Percentiles rank a stretch among this genome's conserved stretches.
Evolutionary conservation across 2,113 vertebrate genomes (phyloP).

Genomic region (Nicator chloris): DNA sequence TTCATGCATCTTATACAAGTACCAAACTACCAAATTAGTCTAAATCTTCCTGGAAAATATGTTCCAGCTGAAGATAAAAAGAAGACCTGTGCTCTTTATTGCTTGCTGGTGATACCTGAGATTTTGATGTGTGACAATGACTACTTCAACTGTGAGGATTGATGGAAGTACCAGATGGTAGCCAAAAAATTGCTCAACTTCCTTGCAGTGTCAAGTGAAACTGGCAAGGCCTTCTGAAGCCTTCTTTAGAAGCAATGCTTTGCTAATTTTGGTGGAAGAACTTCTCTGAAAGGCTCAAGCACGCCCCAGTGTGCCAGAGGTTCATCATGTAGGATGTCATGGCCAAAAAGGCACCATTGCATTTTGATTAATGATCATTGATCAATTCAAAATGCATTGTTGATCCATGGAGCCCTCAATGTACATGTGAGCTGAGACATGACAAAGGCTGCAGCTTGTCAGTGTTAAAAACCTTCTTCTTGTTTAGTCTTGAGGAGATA

Average conservation of each 20-base stretch:
- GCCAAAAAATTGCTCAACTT: background rate
- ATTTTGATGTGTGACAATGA: background rate
- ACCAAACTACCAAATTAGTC: background rate
- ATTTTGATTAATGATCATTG: background rate
- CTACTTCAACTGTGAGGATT: background rate
- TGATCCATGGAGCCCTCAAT: background rate
- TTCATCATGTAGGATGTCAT: background rate
- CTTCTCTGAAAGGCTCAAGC: background rate
- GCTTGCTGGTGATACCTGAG: background rate
- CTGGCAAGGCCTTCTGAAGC: background rate
- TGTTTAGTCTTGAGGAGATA: background rate
- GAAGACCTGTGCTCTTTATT: background rate
- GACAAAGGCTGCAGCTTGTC: background rate
- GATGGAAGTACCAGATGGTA: background rate
- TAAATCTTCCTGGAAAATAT: background rate
- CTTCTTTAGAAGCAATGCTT: background rate
- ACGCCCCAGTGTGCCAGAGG: fast-evolving
- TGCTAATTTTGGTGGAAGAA: background rate
- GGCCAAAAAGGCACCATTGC: background rate
- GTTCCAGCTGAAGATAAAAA: background rate
- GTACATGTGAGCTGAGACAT: background rate
- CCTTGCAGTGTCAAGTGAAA: background rate
- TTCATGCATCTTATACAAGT: background rate
- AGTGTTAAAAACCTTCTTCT: background rate
- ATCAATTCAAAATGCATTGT: background rate